Percentiles rank a stretch among this genome's conserved stretches.
These are phyloP conservation scores for Habropoda laboriosa DNA, from an alignment of 1,140 invertebrate species.

Conservation along the genomic window DNA sequence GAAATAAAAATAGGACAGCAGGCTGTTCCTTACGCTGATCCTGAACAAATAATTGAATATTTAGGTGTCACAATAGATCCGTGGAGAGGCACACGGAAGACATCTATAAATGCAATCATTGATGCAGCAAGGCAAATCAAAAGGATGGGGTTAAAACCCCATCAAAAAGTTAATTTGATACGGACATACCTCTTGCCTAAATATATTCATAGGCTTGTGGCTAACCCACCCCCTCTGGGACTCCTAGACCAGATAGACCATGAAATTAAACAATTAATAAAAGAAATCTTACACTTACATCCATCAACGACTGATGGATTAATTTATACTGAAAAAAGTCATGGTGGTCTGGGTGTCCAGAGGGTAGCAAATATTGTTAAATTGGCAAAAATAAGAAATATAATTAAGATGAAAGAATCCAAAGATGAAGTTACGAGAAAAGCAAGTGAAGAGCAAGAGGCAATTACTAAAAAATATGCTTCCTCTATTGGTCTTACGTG, in stretches of 20 bases:
- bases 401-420: neutral
- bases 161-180: neutral
- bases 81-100: neutral
- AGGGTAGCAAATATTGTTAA: neutral
- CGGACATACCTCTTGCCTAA: neutral
- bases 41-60: neutral
- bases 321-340: neutral
- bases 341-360: neutral
- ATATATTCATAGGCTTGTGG: neutral
- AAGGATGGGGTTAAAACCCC: neutral
- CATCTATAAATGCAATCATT: neutral
- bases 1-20: neutral
- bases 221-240: rapidly evolving
- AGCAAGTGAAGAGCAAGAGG: too few species aligned
- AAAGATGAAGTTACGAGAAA: neutral
- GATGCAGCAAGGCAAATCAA: rapidly evolving
- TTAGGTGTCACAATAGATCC: neutral
- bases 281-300: neutral
- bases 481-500: too few species aligned
- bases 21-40: neutral
- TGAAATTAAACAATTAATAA: neutral
- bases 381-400: neutral
- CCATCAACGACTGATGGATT: neutral
- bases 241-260: neutral
- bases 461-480: too few species aligned